These are phyloP conservation scores for Rhagoletis pomonella DNA, from an alignment of 1,140 invertebrate species.

Conservation along the genomic window DNA sequence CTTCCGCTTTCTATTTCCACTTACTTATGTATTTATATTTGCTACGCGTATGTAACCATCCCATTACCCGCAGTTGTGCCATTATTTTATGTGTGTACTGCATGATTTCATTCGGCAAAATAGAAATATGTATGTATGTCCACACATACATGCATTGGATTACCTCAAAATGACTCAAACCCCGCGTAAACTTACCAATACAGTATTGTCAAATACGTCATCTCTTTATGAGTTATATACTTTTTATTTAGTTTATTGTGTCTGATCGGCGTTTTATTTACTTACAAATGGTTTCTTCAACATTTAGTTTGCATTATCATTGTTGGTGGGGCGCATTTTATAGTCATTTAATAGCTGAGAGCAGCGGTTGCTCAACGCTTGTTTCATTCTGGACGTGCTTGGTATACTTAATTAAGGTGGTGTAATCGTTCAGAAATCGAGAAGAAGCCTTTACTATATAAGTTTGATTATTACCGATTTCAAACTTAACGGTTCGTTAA, in stretches of 20 bases:
- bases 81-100: background rate
- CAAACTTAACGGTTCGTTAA: no score
- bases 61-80: background rate
- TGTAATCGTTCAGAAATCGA: no score
- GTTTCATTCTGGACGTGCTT: no score
- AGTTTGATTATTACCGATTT: no score
- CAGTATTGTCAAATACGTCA: slow-evolving; percentile 8
- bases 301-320: background rate
- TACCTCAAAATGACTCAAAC: background rate
- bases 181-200: background rate
- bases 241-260: background rate
- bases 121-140: background rate
- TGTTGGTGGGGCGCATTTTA: background rate
- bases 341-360: background rate
- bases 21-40: background rate
- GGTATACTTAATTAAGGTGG: no score
- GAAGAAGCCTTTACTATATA: no score
- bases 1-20: background rate
- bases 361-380: background rate
- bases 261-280: background rate
- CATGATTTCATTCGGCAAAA: slow-evolving; percentile 16
- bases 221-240: background rate
- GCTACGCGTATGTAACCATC: background rate
- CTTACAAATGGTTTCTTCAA: background rate
- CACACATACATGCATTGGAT: background rate